Percentiles rank a stretch among this genome's conserved stretches.
Evolutionary conservation across 2,113 vertebrate species (phyloP).

Genomic region (Empidonax traillii): DNA sequence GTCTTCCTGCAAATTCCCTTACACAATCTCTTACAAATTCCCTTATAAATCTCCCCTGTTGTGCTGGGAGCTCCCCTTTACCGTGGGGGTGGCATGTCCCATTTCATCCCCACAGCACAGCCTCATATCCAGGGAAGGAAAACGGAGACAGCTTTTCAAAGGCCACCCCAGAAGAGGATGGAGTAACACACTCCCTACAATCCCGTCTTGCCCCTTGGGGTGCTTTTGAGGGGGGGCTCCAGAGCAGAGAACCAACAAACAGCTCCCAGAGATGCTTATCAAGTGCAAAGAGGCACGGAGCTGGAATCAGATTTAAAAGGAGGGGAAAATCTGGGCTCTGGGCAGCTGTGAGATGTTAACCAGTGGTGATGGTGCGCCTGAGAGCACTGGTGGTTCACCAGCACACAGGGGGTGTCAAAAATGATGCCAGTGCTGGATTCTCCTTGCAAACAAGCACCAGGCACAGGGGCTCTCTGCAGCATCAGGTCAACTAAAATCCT

Average conservation of each 20-base stretch:
- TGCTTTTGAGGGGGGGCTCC: neutral
- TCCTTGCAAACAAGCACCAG: neutral
- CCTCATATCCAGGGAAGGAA: neutral
- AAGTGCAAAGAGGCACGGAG: neutral
- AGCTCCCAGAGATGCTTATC: neutral
- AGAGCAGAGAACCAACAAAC: neutral
- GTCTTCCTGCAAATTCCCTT: neutral
- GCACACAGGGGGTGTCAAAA: accelerated
- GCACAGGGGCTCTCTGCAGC: neutral
- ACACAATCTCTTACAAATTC: neutral
- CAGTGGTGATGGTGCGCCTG: accelerated
- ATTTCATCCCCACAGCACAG: neutral
- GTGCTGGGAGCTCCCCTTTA: neutral
- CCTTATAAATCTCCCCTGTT: neutral
- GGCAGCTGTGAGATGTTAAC: neutral
- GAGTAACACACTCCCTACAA: accelerated
- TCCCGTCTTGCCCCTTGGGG: neutral
- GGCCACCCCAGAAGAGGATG: neutral
- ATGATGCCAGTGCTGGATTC: neutral
- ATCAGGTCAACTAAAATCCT: neutral
- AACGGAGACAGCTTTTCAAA: neutral
- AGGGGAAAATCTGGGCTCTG: neutral
- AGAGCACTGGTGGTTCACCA: neutral
- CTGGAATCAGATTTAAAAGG: neutral
- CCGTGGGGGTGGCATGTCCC: neutral